Base-by-base conservation (phyloP, 2,888 invertebrate species). In the Thymelicus sylvestris region DNA sequence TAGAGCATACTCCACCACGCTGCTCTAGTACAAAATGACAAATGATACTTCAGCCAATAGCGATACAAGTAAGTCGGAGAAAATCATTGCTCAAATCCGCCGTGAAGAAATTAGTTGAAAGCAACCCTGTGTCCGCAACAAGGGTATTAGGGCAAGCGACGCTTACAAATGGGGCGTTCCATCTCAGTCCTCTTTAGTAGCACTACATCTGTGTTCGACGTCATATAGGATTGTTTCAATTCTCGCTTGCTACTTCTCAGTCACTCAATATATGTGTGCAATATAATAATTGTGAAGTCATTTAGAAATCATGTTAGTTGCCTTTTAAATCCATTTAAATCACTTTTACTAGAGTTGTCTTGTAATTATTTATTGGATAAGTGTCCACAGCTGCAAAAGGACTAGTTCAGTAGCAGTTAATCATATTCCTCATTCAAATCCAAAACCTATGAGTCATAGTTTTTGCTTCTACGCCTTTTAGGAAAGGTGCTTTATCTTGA, bases 151-250 rank as follows among this genome's bases (percentile, higher is more conserved):
- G 55, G 7, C 55, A 7, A 15, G 12, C 24, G 24, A 55, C 55
- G 24, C 55, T 55, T 55, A 55, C 24, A 55, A 55, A 55, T 55
- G 24, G 24, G 55, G 19, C 12, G 19, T 55, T 55, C 55, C 55
- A 8, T 55, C 24, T 55, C 55, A 24, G 55, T 24, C 55, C 19
- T 52, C 12, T 5, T 24, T 24, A 55, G 24, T 5, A 55, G 7
- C 24, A 55, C 31, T 55, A 55, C 55, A 31, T 52, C 15, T 19
- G 19, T 8, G 52, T 52, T 24, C 19, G 13, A 52, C 52, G 2
- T 52, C 19, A 52, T 7, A 50, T 52, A 52, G 3, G 12, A 50
- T n/a, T 50, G 48, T 50, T 50, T 50, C 7, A 50, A 50, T 50
- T n/a, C 48, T 15, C 15, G 48, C 48, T 50, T n/a, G 6, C 15